These are phyloP conservation scores for Aricia artaxerxes DNA, from an alignment of 2,888 invertebrate genomes.

Conservation along the genomic window DNA sequence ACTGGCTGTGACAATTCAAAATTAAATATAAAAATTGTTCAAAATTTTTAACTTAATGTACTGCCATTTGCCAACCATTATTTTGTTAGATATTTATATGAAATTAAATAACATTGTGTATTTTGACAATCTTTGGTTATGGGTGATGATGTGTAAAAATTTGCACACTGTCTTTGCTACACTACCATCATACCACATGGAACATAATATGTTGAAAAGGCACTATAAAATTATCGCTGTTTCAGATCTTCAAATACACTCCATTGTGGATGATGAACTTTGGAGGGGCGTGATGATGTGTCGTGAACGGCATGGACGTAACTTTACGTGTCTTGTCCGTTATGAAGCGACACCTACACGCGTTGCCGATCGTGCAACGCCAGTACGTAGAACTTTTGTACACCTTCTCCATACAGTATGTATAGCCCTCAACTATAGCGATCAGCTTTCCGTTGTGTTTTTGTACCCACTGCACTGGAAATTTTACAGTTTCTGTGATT, in stretches of 20 bases:
- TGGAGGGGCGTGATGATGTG: slow-evolving; percentile 43
- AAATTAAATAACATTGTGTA: no score
- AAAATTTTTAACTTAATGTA: no score
- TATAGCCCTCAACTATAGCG: slow-evolving; percentile 41
- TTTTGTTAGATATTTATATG: no score
- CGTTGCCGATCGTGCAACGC: slow-evolving; percentile 45
- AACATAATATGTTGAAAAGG: no score
- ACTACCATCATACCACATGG: no score
- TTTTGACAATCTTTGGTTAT: no score
- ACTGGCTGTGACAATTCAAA: no score
- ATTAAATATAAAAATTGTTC: no score
- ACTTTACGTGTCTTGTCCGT: slow-evolving; percentile 36
- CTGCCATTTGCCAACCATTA: no score
- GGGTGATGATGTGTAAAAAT: no score
- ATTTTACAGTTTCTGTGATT: background rate
- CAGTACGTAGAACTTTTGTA: slow-evolving; percentile 35
- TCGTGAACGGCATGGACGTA: slow-evolving; percentile 38
- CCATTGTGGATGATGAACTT: slow-evolving; percentile 43
- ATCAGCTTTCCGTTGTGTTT: slow-evolving; percentile 40
- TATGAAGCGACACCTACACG: slow-evolving; percentile 45
- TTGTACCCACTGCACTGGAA: slow-evolving; percentile 40
- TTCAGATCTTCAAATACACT: background rate
- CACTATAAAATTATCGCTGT: no score
- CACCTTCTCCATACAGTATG: slow-evolving; percentile 39
- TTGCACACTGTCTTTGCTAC: no score